phyloP scores from a whole-genome alignment of 1,140 invertebrate genomes.

The Hycleus cichorii region DNA sequence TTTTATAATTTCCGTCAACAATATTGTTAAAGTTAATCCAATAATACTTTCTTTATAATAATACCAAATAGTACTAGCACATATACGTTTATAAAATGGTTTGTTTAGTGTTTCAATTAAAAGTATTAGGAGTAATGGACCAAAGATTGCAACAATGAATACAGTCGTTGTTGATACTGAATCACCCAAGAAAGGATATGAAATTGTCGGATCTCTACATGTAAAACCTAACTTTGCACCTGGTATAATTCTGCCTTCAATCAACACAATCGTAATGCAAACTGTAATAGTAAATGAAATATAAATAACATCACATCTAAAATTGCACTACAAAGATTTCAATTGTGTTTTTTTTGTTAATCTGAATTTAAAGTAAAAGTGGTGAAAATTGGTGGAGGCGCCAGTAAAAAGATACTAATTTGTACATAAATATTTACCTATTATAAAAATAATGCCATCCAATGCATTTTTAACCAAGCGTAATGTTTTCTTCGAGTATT shows the following conservation, averaged over 20 bases:
- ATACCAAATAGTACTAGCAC: slow-evolving; percentile 26
- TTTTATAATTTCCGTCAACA: slow-evolving; percentile 51
- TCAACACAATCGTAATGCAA: background rate
- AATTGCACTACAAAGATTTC: too few relatives aligned
- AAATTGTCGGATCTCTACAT: slow-evolving; percentile 57
- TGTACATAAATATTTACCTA: slow-evolving; percentile 17
- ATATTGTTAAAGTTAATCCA: slow-evolving; percentile 29
- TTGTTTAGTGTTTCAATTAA: slow-evolving; percentile 26
- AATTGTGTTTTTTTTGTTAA: background rate
- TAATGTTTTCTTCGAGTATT: slow-evolving; percentile 11
- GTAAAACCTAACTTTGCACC: slow-evolving; percentile 49
- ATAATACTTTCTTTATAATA: slow-evolving; percentile 32
- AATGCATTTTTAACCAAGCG: background rate
- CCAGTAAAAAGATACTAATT: background rate
- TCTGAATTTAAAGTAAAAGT: too few relatives aligned
- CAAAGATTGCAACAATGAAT: slow-evolving; percentile 34
- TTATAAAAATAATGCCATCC: slow-evolving; percentile 21
- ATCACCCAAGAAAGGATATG: slow-evolving; percentile 52
- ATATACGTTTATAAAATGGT: slow-evolving; percentile 16
- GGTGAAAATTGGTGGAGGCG: background rate
- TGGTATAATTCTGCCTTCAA: slow-evolving; percentile 48
- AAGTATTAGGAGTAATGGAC: slow-evolving; percentile 38
- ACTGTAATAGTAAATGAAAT: slow-evolving; percentile 25
- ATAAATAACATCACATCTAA: background rate
- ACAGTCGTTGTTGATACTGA: slow-evolving; percentile 46